phyloP scores from a whole-genome alignment of 92 coral and sea anemone genomes.

The Epizoanthus illoricatus region DNA sequence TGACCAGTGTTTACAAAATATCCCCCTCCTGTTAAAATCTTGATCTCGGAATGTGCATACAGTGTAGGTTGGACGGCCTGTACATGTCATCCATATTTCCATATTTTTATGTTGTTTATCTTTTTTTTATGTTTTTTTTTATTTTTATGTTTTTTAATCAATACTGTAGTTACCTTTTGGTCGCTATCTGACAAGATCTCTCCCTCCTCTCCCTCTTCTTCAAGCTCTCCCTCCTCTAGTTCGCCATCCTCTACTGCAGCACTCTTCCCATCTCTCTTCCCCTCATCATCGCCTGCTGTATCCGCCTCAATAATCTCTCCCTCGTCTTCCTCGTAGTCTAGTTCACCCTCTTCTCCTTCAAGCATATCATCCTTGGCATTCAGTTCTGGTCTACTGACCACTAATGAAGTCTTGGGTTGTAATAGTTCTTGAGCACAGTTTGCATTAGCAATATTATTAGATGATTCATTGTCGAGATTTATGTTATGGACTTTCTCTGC shows the following conservation, averaged over 20 bases:
- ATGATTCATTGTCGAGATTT: slow-evolving; percentile 6
- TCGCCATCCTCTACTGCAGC: slow-evolving; percentile 12
- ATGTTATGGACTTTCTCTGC: not conserved
- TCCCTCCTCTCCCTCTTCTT: slow-evolving; percentile 28
- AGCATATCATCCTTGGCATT: slow-evolving; percentile 20
- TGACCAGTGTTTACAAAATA: no score
- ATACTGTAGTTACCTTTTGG: not conserved
- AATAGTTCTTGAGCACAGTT: not conserved
- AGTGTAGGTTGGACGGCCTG: no score
- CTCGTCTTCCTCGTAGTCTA: slow-evolving; percentile 34
- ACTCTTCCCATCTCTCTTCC: not conserved
- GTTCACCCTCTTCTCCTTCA: slow-evolving; percentile 27
- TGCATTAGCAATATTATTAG: not conserved
- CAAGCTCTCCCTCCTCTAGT: slow-evolving; percentile 34
- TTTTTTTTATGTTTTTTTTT: not conserved
- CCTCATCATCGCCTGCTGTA: not conserved
- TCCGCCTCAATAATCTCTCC: slow-evolving; percentile 28
- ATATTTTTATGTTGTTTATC: no score
- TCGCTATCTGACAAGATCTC: slow-evolving; percentile 30
- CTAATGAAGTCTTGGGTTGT: not conserved
- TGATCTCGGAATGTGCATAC: no score
- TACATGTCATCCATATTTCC: no score
- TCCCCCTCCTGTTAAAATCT: no score
- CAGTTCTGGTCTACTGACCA: slow-evolving; percentile 3
- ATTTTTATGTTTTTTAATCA: not conserved